phyloP scores from a whole-genome alignment of 2,797 vertebrate genomes.

The Myotis vivesi region DNA sequence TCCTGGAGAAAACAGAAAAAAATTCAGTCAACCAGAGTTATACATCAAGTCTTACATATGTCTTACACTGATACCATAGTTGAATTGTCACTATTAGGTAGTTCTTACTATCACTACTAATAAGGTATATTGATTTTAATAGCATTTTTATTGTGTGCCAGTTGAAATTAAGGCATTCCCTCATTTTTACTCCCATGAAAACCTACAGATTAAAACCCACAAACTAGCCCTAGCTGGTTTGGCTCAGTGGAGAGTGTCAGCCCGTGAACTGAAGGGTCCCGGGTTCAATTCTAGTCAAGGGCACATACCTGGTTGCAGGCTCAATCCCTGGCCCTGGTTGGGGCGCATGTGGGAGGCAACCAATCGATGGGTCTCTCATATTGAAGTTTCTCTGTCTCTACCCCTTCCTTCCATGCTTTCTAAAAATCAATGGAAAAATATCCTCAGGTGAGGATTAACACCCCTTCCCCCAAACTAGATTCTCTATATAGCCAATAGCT shows the following conservation, averaged over 20 bases:
- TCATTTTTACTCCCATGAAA: conserved; percentile 29
- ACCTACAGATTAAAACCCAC: not conserved
- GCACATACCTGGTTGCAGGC: too few species aligned
- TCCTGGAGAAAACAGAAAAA: conserved; percentile 76
- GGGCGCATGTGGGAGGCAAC: too few species aligned
- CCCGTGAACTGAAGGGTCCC: too few species aligned
- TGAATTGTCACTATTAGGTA: not conserved
- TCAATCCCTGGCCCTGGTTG: too few species aligned
- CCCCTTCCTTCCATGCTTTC: too few species aligned
- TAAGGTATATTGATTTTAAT: not conserved
- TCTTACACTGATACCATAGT: not conserved
- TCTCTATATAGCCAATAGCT: not conserved
- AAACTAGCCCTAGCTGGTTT: not conserved
- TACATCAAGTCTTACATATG: not conserved
- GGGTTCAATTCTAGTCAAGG: too few species aligned
- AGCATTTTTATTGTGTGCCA: not conserved
- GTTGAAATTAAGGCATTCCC: conserved; percentile 16
- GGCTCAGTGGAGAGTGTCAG: too few species aligned
- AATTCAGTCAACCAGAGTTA: not conserved
- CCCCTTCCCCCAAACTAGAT: not conserved
- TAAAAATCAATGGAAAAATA: too few species aligned
- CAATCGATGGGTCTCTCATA: too few species aligned
- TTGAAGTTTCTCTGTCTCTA: too few species aligned
- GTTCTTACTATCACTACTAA: not conserved
- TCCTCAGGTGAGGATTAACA: too few species aligned